These are phyloP conservation scores for Pantala flavescens DNA, from an alignment of 1,140 invertebrate genomes.

Conservation along the genomic window DNA sequence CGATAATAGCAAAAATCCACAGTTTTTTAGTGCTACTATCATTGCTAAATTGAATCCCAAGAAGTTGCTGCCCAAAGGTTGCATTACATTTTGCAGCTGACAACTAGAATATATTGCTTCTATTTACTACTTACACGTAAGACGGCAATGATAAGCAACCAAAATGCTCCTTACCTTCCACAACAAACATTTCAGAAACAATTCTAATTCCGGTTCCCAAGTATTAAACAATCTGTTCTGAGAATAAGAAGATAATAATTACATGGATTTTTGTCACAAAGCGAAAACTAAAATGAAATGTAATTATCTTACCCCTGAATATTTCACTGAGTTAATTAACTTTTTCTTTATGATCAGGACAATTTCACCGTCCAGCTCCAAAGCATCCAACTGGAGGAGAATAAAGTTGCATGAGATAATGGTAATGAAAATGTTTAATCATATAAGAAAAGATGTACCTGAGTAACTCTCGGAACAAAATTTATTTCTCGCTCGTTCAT, in stretches of 20 bases:
- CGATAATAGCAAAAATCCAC: constrained; percentile 21
- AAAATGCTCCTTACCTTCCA: constrained; percentile 30
- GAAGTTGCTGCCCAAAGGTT: constrained; percentile 50
- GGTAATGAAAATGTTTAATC: not conserved
- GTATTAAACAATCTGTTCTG: constrained; percentile 42
- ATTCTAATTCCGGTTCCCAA: constrained; percentile 44
- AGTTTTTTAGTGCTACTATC: constrained; percentile 35
- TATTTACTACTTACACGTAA: not conserved
- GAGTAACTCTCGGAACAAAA: not conserved
- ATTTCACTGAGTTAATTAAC: constrained; percentile 39
- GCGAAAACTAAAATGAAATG: not conserved
- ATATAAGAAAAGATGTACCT: not conserved
- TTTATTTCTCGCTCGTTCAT: not conserved
- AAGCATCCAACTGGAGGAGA: not conserved
- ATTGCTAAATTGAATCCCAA: constrained; percentile 45
- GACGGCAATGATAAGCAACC: not conserved
- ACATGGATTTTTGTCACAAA: not conserved
- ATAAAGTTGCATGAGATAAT: not conserved
- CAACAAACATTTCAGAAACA: constrained; percentile 42
- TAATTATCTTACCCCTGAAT: constrained; percentile 36
- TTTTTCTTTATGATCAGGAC: not conserved
- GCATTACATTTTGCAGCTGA: constrained; percentile 40
- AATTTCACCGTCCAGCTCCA: not conserved
- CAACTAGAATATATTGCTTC: constrained; percentile 30
- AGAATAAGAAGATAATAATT: constrained; percentile 25